These are phyloP conservation scores for Saturnia pavonia DNA, from an alignment of 2,888 invertebrate genomes.

Conservation along the genomic window DNA sequence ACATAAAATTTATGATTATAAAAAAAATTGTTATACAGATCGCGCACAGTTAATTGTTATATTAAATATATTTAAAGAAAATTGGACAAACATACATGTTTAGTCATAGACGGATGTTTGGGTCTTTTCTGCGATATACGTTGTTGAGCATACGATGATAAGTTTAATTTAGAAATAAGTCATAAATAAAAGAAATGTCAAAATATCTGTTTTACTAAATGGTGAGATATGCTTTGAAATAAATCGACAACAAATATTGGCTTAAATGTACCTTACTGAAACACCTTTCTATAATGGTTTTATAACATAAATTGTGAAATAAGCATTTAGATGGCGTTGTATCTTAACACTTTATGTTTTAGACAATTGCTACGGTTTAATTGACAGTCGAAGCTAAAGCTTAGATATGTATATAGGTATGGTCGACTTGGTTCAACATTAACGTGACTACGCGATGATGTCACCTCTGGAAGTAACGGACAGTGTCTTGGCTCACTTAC, in stretches of 20 bases:
- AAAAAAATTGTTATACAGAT: not conserved
- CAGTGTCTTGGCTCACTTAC: conserved; percentile 31
- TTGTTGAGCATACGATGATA: not conserved
- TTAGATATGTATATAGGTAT: conserved; percentile 37
- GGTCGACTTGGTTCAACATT: conserved; percentile 48
- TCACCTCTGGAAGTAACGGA: conserved; percentile 61
- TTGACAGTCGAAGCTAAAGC: conserved; percentile 28
- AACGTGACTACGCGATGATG: conserved; percentile 62
- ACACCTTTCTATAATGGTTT: too few species aligned
- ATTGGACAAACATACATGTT: not conserved
- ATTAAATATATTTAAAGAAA: not conserved
- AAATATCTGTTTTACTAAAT: not conserved
- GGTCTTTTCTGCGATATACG: not conserved
- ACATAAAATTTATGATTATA: not conserved
- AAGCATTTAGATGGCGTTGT: not conserved
- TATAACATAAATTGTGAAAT: not conserved
- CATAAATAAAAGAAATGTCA: not conserved
- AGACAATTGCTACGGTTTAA: conserved; percentile 20
- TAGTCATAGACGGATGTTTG: not conserved
- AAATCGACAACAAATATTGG: not conserved
- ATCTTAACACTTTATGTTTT: conserved; percentile 20
- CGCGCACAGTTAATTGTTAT: not conserved
- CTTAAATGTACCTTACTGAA: not conserved
- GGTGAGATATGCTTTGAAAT: too few species aligned
- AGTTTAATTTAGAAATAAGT: not conserved